Conservation (phyloP, 2,888 invertebrate species). For the Cephalotes varians region DNA sequence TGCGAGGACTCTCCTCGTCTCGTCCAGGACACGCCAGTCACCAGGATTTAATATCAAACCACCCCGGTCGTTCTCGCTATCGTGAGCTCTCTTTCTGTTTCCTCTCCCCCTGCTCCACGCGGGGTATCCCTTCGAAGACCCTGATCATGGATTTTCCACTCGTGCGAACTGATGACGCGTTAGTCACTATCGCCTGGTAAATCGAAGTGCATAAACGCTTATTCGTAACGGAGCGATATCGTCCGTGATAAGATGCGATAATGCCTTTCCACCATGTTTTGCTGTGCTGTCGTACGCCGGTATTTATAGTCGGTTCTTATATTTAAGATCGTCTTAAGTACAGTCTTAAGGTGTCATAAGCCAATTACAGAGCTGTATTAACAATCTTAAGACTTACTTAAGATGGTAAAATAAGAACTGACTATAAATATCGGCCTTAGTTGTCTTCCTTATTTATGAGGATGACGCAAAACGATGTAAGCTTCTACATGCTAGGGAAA, state of each 20-base stretch:
- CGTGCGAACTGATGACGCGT: conserved; percentile 60
- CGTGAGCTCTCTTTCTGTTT: conserved; percentile 53
- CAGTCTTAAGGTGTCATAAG: too few species aligned
- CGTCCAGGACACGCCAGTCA: conserved; percentile 83
- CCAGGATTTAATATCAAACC: conserved; percentile 84
- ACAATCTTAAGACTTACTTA: too few species aligned
- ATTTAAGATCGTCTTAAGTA: too few species aligned
- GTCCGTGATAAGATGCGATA: conserved; percentile 49
- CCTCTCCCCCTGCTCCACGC: conserved; percentile 30
- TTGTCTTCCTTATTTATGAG: neutral
- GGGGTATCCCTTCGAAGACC: conserved; percentile 20
- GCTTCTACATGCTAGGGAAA: neutral
- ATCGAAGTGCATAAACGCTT: conserved; percentile 75
- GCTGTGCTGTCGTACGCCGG: neutral
- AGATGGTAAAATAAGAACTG: too few species aligned
- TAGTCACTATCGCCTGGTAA: conserved; percentile 62
- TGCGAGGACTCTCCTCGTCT: conserved; percentile 78
- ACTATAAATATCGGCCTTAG: too few species aligned
- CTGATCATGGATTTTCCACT: conserved; percentile 64
- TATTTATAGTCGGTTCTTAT: too few species aligned
- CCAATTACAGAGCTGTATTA: too few species aligned
- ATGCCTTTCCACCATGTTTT: neutral
- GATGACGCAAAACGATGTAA: neutral
- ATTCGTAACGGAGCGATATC: conserved; percentile 53
- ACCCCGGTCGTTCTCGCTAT: conserved; percentile 63